Conservation (phyloP, 2,797 vertebrate species). For the Nannoperca obscura region DNA sequence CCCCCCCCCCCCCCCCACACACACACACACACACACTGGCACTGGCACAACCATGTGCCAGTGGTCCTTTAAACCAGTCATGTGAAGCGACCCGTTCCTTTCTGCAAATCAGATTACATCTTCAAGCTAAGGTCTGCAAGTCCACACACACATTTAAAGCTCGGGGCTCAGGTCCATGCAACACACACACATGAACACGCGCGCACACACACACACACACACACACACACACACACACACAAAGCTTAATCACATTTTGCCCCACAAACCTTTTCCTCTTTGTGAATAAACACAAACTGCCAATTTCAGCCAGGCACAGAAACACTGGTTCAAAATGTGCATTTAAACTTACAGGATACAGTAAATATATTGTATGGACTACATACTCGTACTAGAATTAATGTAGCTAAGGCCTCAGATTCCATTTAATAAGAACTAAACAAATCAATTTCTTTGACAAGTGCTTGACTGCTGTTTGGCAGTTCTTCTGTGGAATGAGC, state of each 20-base stretch:
- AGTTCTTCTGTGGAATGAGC: constrained; percentile 71
- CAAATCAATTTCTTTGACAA: constrained; percentile 60
- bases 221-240: constrained; percentile 37
- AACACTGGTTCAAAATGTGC: constrained; percentile 13
- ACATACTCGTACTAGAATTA: neutral
- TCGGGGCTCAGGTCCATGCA: constrained; percentile 47
- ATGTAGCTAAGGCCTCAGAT: constrained; percentile 9
- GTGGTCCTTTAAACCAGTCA: constrained; percentile 86
- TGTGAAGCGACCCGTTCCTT: constrained; percentile 85
- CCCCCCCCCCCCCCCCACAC: constrained; percentile 10
- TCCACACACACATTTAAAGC: constrained; percentile 69
- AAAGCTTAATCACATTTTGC: constrained; percentile 67
- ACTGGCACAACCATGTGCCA: constrained; percentile 83
- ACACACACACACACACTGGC: constrained; percentile 52
- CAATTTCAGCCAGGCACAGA: constrained; percentile 9
- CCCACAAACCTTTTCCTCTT: constrained; percentile 44
- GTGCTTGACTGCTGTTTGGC: constrained; percentile 71
- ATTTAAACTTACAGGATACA: constrained; percentile 9
- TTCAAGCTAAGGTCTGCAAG: constrained; percentile 76
- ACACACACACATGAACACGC: constrained; percentile 22
- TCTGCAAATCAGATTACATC: constrained; percentile 88
- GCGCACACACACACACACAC: constrained; percentile 39
- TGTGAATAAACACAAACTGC: constrained; percentile 31
- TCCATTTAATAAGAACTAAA: constrained; percentile 38
- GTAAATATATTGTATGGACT: constrained; percentile 8